Evolutionary conservation across 1,140 invertebrate species (phyloP).

Genomic region (Scaptomyza pallida): DNA sequence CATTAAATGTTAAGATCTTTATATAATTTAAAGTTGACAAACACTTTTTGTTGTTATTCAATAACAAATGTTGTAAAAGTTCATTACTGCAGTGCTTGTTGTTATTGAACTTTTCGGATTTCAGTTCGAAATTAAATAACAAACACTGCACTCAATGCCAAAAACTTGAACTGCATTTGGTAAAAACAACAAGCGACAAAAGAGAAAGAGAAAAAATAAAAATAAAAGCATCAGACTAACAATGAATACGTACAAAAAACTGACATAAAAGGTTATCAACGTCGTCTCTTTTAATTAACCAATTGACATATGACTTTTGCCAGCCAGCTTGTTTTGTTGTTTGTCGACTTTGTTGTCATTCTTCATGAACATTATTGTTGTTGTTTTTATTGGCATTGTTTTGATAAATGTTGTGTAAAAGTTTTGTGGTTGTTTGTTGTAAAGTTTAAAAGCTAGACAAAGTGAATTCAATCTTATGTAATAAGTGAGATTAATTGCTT

Average conservation of each 20-base stretch:
- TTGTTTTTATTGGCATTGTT: constrained; percentile 35
- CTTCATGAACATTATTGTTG: constrained; percentile 18
- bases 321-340: constrained; percentile 28
- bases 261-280: constrained; percentile 73
- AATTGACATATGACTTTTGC: constrained; percentile 77
- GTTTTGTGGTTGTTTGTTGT: not conserved
- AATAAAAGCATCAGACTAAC: constrained; percentile 15
- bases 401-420: constrained; percentile 20
- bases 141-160: constrained; percentile 27
- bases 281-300: constrained; percentile 68
- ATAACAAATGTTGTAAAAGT: constrained; percentile 24
- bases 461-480: constrained; percentile 7
- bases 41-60: constrained; percentile 18
- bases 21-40: not conserved
- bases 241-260: constrained; percentile 35
- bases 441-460: constrained; percentile 11
- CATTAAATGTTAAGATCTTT: constrained; percentile 1
- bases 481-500: constrained; percentile 5
- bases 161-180: constrained; percentile 40
- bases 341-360: constrained; percentile 11
- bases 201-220: constrained; percentile 43
- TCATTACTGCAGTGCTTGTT: constrained; percentile 47
- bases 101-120: constrained; percentile 56
- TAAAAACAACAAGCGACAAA: constrained; percentile 22
- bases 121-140: constrained; percentile 9